A percentile compares a stretch with the other conserved stretches of the same genome.
phyloP scores from a whole-genome alignment of 2,113 vertebrate species.

The Potamarius usumacintae region DNA sequence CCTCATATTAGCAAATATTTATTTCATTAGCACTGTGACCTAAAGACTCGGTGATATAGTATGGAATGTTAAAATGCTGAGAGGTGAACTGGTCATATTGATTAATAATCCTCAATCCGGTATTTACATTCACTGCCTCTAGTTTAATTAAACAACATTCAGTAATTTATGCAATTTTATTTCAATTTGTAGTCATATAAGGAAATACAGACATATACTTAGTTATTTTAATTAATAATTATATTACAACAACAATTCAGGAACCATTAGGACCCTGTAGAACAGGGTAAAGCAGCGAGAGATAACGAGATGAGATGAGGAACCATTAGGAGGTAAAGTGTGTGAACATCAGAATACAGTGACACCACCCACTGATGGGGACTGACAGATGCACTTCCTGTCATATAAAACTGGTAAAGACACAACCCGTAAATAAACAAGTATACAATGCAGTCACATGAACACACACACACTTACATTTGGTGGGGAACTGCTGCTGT shows the following conservation, averaged over 20 bases:
- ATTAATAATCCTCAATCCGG: not conserved
- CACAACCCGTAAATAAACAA: not conserved
- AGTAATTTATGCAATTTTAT: not conserved
- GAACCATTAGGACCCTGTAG: not conserved
- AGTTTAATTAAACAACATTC: not conserved
- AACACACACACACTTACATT: constrained; percentile 46
- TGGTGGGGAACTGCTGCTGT: constrained; percentile 54
- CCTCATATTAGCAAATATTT: not conserved
- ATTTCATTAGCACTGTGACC: not conserved
- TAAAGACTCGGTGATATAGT: not conserved
- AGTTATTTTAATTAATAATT: not conserved
- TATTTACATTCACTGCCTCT: not conserved
- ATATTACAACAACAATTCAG: too few species aligned
- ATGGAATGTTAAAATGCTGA: not conserved
- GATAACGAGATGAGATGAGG: too few species aligned
- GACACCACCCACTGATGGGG: not conserved
- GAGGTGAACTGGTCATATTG: too few species aligned
- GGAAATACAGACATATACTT: not conserved
- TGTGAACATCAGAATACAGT: not conserved
- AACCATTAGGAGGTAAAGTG: not conserved
- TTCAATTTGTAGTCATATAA: not conserved
- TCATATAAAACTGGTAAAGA: not conserved
- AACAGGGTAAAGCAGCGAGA: too few species aligned
- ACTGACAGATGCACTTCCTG: not conserved
- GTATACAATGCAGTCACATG: not conserved